Evolutionary conservation across 2,797 vertebrate species (phyloP).

Genomic region (Liasis olivaceus): DNA sequence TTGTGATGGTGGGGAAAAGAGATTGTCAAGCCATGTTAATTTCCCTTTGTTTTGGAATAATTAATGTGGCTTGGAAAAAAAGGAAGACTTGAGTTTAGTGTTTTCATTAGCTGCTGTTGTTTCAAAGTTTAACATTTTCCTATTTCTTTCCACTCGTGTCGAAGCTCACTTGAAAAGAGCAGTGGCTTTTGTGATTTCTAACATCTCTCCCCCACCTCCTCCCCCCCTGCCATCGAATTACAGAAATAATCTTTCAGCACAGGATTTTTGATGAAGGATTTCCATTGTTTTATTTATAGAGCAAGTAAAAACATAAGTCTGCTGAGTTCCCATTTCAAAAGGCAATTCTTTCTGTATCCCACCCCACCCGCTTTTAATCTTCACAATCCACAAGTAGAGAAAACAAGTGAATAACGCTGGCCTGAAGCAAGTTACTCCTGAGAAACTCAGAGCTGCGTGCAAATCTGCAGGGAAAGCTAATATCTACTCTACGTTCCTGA

Average conservation of each 20-base stretch:
- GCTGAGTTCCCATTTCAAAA: not conserved
- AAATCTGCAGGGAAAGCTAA: not conserved
- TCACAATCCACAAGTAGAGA: not conserved
- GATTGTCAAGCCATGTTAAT: not conserved
- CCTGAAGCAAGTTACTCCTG: not conserved
- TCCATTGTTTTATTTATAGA: constrained; percentile 2
- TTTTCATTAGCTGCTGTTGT: too few relatives aligned
- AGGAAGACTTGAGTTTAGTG: not conserved
- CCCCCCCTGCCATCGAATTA: not conserved
- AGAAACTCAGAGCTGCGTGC: not conserved
- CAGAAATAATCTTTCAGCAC: not conserved
- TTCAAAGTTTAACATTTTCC: not conserved
- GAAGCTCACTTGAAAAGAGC: not conserved
- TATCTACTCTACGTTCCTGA: not conserved
- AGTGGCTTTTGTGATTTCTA: not conserved
- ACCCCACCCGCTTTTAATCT: not conserved
- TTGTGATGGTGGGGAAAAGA: not conserved
- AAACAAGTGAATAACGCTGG: not conserved
- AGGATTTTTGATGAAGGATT: not conserved
- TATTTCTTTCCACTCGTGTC: not conserved
- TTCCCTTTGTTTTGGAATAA: constrained; percentile 7
- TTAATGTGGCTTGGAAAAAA: not conserved
- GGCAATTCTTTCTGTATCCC: not conserved
- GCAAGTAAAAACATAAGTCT: not conserved
- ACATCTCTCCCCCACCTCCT: not conserved